A percentile compares a stretch with the other conserved stretches of the same genome.
phyloP scores from a whole-genome alignment of 2,797 vertebrate genomes.

The Pseudomugil tenellus region DNA sequence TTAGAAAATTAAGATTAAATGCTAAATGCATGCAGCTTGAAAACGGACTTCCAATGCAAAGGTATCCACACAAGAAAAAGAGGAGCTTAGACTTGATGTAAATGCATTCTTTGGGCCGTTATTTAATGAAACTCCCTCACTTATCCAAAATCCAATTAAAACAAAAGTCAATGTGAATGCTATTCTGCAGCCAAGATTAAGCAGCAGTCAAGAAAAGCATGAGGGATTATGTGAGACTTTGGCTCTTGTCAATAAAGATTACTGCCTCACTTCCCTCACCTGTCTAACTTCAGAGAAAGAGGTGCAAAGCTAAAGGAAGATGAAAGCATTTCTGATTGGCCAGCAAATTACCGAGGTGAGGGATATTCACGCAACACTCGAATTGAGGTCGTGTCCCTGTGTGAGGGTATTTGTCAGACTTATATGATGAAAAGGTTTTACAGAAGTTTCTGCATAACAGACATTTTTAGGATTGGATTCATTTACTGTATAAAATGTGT shows the following conservation, averaged over 20 bases:
- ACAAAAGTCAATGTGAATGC: conserved; percentile 52
- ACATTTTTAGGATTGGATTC: conserved; percentile 15
- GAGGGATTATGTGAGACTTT: conserved; percentile 57
- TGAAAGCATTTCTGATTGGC: conserved; percentile 37
- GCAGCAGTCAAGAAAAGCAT: conserved; percentile 44
- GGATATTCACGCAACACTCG: conserved; percentile 31
- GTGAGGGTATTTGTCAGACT: conserved; percentile 41
- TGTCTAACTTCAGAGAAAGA: conserved; percentile 45
- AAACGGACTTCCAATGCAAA: neutral
- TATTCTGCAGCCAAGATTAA: conserved; percentile 40
- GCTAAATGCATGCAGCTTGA: neutral
- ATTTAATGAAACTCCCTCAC: conserved; percentile 23
- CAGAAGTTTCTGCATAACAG: conserved; percentile 21
- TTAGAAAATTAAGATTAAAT: neutral
- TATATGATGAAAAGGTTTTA: conserved; percentile 35
- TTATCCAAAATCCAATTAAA: conserved; percentile 53
- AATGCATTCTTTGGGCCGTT: conserved; percentile 18
- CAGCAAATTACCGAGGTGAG: conserved; percentile 33
- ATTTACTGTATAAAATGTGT: conserved; percentile 6
- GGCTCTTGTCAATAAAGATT: conserved; percentile 68
- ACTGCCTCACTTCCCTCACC: conserved; percentile 44
- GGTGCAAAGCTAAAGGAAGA: conserved; percentile 48
- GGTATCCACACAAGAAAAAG: neutral
- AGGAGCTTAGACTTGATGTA: neutral
- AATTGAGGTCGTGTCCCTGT: conserved; percentile 35